phyloP scores from a whole-genome alignment of 2,797 vertebrate genomes.

The Rhabdophis nuchalis region DNA sequence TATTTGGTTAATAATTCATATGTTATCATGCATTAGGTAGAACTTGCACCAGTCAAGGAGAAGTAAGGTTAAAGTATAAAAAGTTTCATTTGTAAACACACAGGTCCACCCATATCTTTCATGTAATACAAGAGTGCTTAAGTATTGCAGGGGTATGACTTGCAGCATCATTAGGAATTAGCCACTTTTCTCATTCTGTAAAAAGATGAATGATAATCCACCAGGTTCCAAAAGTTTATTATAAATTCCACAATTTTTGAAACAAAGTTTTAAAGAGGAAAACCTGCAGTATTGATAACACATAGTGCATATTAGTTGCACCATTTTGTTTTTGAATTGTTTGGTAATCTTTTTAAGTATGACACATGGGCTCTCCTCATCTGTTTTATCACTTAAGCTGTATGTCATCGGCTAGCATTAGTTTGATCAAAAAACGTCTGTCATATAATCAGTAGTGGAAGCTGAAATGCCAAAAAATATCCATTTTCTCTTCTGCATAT shows the following conservation, averaged over 20 bases:
- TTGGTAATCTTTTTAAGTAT: background rate
- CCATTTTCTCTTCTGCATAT: background rate
- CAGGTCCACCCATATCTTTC: conserved; percentile 44
- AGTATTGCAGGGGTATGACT: conserved; percentile 21
- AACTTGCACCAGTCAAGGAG: conserved; percentile 22
- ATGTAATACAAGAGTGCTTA: conserved; percentile 30
- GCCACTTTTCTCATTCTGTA: conserved; percentile 17
- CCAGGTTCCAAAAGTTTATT: conserved; percentile 2
- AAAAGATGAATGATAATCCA: conserved; percentile 36
- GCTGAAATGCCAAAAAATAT: background rate
- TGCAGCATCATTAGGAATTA: conserved; percentile 52
- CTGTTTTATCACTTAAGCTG: background rate
- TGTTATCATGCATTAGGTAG: conserved; percentile 38
- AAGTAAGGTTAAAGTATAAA: conserved; percentile 21
- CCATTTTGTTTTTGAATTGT: background rate
- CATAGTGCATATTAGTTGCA: background rate
- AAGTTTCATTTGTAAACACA: conserved; percentile 42
- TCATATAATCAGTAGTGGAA: background rate
- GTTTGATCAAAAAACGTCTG: background rate
- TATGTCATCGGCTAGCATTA: background rate
- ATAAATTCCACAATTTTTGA: conserved; percentile 26
- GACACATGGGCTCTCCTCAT: background rate
- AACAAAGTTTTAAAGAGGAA: background rate
- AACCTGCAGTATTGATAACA: background rate
- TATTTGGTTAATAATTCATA: conserved; percentile 42